Evolutionary conservation across 1,140 invertebrate species (phyloP).

Genomic region (Anadara kagoshimensis): DNA sequence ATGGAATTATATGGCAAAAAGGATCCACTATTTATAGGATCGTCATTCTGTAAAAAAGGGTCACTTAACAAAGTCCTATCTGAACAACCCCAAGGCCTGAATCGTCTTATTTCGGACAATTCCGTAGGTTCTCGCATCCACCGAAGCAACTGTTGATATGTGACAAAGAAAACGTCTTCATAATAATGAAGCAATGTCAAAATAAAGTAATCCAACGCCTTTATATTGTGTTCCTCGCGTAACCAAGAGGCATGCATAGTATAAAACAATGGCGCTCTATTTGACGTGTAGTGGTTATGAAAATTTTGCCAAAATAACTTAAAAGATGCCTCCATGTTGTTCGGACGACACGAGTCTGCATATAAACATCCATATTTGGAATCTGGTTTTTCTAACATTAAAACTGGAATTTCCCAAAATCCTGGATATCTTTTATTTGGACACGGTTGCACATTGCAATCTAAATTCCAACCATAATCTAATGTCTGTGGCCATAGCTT

Average conservation of each 20-base stretch:
- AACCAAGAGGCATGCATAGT: constrained; percentile 60
- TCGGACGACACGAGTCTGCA: constrained; percentile 52
- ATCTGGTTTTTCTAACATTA: constrained; percentile 39
- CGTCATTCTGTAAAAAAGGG: too few relatives aligned
- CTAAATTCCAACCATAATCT: constrained; percentile 43
- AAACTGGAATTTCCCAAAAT: constrained; percentile 53
- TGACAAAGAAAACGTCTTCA: constrained; percentile 51
- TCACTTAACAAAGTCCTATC: too few relatives aligned
- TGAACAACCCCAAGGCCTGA: background rate
- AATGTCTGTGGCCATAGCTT: constrained; percentile 54
- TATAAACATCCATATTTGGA: constrained; percentile 44
- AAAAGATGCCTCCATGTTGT: constrained; percentile 45
- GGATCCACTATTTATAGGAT: too few relatives aligned
- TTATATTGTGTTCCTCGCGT: constrained; percentile 29
- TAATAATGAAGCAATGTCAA: constrained; percentile 45
- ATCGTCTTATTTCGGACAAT: constrained; percentile 35
- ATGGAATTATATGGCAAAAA: too few relatives aligned
- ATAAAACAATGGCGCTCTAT: constrained; percentile 54
- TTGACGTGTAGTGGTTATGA: constrained; percentile 47
- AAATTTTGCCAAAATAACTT: constrained; percentile 59
- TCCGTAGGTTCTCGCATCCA: constrained; percentile 53
- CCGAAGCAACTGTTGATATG: constrained; percentile 42
- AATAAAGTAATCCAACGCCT: constrained; percentile 50
- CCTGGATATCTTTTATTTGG: constrained; percentile 39
- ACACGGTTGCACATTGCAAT: constrained; percentile 45